Conservation (phyloP, 2,113 vertebrate species). For the Onychorhynchus coronatus region DNA sequence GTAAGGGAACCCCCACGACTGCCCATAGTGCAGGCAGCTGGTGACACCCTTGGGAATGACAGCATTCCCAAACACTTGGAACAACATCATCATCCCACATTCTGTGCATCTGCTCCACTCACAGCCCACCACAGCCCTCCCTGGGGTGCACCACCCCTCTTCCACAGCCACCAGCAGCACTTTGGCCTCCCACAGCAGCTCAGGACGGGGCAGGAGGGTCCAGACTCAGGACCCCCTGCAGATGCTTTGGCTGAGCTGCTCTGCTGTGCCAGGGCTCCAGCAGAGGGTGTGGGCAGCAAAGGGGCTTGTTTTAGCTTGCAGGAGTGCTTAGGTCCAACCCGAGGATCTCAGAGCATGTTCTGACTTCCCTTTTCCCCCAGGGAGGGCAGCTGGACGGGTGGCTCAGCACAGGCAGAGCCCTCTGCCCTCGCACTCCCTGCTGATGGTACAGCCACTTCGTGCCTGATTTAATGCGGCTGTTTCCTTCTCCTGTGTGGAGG, state of each 20-base stretch:
- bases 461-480: accelerated
- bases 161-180: neutral
- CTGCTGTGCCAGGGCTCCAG: neutral
- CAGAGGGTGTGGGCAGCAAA: neutral
- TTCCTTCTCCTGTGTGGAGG: neutral
- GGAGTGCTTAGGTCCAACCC: neutral
- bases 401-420: neutral
- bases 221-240: neutral
- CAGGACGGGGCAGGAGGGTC: neutral
- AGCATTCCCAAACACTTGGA: neutral
- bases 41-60: neutral
- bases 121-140: neutral
- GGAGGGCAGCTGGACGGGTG: accelerated
- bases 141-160: neutral
- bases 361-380: neutral
- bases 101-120: neutral
- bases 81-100: neutral
- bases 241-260: neutral
- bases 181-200: neutral
- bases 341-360: neutral
- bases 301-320: neutral
- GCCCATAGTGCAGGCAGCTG: neutral
- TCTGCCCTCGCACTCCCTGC: neutral
- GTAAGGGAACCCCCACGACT: neutral
- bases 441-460: neutral